Evolutionary conservation across 2,113 vertebrate species (phyloP).

Genomic region (Gulo gulo): DNA sequence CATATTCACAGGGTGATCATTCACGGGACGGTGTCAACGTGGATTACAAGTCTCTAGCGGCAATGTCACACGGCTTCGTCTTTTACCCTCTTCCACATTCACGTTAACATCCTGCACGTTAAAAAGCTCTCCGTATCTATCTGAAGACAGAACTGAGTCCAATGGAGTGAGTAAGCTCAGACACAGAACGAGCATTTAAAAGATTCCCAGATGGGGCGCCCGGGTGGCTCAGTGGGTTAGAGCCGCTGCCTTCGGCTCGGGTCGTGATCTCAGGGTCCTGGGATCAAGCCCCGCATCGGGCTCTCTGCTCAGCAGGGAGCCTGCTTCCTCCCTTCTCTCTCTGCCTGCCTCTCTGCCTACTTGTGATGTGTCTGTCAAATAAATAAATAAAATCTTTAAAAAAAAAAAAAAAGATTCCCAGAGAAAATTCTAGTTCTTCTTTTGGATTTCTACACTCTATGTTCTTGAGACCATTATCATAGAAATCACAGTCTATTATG

Average conservation of each 20-base stretch:
- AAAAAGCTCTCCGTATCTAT: constrained; percentile 4
- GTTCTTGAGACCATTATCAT: neutral
- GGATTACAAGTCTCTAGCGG: constrained; percentile 8
- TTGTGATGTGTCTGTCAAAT: no score
- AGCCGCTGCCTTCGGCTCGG: no score
- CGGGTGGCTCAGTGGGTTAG: no score
- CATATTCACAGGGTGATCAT: neutral
- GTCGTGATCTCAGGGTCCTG: no score
- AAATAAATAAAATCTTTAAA: no score
- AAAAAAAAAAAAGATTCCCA: neutral
- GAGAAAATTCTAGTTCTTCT: constrained; percentile 32
- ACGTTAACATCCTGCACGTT: neutral
- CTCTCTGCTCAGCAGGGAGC: no score
- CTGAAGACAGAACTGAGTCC: constrained; percentile 3
- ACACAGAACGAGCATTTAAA: neutral
- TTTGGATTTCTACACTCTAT: neutral
- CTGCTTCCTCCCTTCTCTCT: no score
- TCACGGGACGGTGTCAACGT: neutral
- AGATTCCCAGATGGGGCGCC: neutral
- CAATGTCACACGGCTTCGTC: neutral
- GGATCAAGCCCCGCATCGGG: no score
- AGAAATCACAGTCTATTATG: neutral
- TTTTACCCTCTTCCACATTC: neutral
- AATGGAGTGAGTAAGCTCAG: neutral
- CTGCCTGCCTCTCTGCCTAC: no score